Evolutionary conservation across 2,888 invertebrate species (phyloP).

Genomic region (Amiota communis): DNA sequence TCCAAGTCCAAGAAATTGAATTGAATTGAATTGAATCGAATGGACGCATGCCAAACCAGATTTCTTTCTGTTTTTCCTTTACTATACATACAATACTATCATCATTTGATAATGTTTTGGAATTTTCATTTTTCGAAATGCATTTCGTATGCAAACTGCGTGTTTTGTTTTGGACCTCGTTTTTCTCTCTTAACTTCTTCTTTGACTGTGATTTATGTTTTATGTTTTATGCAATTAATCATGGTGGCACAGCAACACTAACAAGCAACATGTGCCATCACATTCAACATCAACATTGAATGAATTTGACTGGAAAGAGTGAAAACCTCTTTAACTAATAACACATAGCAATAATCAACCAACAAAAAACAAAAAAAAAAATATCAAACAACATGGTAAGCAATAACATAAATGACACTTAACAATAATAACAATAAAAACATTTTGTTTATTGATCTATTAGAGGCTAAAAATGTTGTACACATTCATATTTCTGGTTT

Average conservation of each 20-base stretch:
- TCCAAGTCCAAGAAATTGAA: background rate
- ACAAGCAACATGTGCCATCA: slow-evolving; percentile 10
- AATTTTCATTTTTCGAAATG: slow-evolving; percentile 11
- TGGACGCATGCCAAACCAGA: background rate
- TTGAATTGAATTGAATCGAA: background rate
- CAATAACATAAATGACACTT: background rate
- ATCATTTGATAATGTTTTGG: slow-evolving; percentile 53
- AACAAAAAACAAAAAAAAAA: background rate
- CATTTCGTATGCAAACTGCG: slow-evolving; percentile 13
- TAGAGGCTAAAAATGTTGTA: background rate
- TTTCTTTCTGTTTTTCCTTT: background rate
- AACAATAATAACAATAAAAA: slow-evolving; percentile 22
- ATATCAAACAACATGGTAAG: background rate
- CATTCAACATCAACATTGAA: slow-evolving; percentile 1
- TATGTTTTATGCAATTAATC: slow-evolving; percentile 28
- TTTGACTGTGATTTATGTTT: slow-evolving; percentile 20
- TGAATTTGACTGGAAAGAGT: background rate
- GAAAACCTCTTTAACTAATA: background rate
- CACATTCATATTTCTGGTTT: background rate
- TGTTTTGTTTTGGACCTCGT: background rate
- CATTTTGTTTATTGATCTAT: slow-evolving; percentile 21
- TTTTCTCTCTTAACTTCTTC: too few species aligned
- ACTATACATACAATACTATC: too few species aligned
- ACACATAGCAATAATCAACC: background rate
- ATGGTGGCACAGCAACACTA: background rate